Base-by-base conservation (phyloP, 2,797 vertebrate genomes). In the Paratrypauchen microcephalus region DNA sequence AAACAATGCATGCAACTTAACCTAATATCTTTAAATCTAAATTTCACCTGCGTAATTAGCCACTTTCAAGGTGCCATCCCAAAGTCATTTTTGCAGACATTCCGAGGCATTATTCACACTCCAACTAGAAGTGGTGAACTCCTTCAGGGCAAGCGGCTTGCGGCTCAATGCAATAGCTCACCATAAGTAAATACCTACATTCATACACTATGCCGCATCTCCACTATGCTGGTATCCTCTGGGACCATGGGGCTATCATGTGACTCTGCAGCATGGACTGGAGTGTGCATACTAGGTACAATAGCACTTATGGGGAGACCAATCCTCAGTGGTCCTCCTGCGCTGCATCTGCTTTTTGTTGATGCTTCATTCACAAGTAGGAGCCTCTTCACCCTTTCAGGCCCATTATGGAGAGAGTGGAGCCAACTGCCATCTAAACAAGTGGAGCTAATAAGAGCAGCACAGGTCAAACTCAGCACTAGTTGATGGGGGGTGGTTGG, bases 101-200 rank as follows among this genome's bases (percentile, higher is more conserved):
- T 32, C 41, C 66, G 75, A 71, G 61, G 62, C 62, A 73, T 65
- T 70, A 64, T 75, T 84, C 80, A 74, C 87, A 88, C 78, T 86
- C 73, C 78, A 88, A 76, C 79, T 61, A 23, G 59, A 83, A 70
- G 72, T 69, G 75, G 66, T 87, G 85, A 91, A 88, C 88, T 81
- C 71, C 30, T 83, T 88, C 65, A 65, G 45, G 56, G 71, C 28
- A 68, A 77, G 67, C 74, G 70, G 70, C 72, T 39, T 60, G 18
- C 4, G 30, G 67, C 75, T 70, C 47, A 59, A 72, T 71, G 74
- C 66, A 48, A 81, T 71, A 60, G 47, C 73, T 86, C 75, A 77
- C 73, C 71, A 81, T 67, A 68, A 81, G 75, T 82, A 67, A 83
- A 81, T 64, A 79, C 80, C 71, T 86, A 63, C 65, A 65, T 81